phyloP scores from a whole-genome alignment of 2,113 vertebrate species.

The Bettongia penicillata region DNA sequence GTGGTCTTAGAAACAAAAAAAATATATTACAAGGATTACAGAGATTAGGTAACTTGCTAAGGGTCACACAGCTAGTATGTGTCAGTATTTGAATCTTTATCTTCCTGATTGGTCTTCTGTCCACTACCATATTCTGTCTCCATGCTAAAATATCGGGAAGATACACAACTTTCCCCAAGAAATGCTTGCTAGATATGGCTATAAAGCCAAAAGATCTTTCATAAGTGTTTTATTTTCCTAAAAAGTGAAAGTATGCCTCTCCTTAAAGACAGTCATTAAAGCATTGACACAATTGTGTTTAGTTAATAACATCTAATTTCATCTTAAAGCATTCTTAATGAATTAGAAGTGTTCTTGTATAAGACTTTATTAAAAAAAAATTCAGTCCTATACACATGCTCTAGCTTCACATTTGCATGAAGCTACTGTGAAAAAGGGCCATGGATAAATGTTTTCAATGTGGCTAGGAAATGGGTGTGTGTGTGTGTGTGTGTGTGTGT shows the following conservation, averaged over 20 bases:
- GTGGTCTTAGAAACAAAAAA: too few species aligned
- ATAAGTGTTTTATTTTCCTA: constrained; percentile 57
- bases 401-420: too few species aligned
- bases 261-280: constrained; percentile 67
- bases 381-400: too few species aligned
- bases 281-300: constrained; percentile 58
- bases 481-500: too few species aligned
- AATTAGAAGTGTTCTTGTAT: constrained; percentile 39
- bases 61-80: too few species aligned
- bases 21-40: too few species aligned
- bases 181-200: neutral
- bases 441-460: too few species aligned
- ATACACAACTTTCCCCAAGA: constrained; percentile 18
- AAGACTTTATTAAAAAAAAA: neutral
- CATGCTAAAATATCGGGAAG: neutral
- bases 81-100: too few species aligned
- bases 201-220: constrained; percentile 53
- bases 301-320: constrained; percentile 54
- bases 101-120: too few species aligned
- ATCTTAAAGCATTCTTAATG: constrained; percentile 38
- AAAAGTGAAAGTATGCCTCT: constrained; percentile 52
- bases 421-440: too few species aligned
- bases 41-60: too few species aligned
- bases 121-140: neutral
- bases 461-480: too few species aligned